Percentiles rank a stretch among this genome's conserved stretches.
Conservation (phyloP, 2,888 invertebrate species). For the Pheosia tremula region DNA sequence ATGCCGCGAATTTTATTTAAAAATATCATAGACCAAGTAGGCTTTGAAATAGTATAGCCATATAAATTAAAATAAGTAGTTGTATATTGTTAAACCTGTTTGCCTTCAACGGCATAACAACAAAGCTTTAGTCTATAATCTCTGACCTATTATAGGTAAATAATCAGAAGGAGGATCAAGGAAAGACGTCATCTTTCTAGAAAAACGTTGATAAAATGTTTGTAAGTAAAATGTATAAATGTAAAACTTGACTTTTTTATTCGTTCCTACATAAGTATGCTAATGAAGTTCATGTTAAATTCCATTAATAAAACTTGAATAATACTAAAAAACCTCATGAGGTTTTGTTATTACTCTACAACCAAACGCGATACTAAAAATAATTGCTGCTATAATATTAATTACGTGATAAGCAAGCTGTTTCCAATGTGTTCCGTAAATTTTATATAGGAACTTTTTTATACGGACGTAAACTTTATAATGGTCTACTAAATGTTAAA, state of each 20-base stretch:
- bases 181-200: too few species aligned
- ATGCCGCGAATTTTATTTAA: neutral
- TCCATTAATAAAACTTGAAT: constrained; percentile 37
- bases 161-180: neutral
- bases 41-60: too few species aligned
- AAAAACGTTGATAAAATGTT: too few species aligned
- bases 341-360: constrained; percentile 17
- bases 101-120: neutral
- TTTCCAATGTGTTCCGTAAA: neutral
- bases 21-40: too few species aligned
- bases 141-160: neutral
- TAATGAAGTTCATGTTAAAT: constrained; percentile 20
- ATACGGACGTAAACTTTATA: too few species aligned
- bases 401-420: constrained; percentile 29
- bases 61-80: neutral
- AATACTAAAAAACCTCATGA: constrained; percentile 25
- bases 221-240: too few species aligned
- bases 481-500: too few species aligned
- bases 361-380: constrained; percentile 16
- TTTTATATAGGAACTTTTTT: neutral
- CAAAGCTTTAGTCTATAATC: neutral
- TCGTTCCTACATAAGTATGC: neutral
- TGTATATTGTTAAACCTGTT: neutral
- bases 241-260: neutral
- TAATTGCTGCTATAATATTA: constrained; percentile 20